Conservation (phyloP, 2,797 vertebrate species). For the Melanotaenia nigrans region DNA sequence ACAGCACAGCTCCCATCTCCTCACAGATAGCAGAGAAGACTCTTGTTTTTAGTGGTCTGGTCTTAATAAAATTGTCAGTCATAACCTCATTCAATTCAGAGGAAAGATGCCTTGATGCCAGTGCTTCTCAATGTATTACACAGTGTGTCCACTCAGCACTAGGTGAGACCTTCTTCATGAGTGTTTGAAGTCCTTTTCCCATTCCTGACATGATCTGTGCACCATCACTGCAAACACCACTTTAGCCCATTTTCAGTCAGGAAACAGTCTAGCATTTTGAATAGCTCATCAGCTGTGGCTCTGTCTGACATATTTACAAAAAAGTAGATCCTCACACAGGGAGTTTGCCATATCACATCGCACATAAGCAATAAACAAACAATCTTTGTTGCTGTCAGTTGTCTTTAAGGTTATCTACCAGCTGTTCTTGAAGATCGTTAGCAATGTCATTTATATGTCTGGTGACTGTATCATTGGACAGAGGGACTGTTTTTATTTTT, state of each 20-base stretch:
- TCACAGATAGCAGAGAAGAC: no score
- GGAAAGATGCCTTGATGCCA: no score
- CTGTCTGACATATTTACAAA: slow-evolving; percentile 31
- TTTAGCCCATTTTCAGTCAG: slow-evolving; percentile 14
- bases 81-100: no score
- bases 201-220: slow-evolving; percentile 1
- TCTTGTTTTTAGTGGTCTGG: no score
- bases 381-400: slow-evolving; percentile 25
- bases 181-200: slow-evolving; percentile 7
- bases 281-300: slow-evolving; percentile 23
- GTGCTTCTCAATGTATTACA: no score
- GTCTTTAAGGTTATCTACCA: slow-evolving; percentile 27
- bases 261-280: slow-evolving; percentile 28
- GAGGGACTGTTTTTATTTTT: slow-evolving; percentile 28
- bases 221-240: slow-evolving; percentile 18
- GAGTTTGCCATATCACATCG: slow-evolving; percentile 16
- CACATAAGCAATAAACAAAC: slow-evolving; percentile 12
- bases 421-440: slow-evolving; percentile 19
- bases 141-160: no score
- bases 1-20: no score
- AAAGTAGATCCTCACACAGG: slow-evolving; percentile 38
- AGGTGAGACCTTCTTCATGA: background rate
- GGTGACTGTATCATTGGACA: slow-evolving; percentile 23
- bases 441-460: slow-evolving; percentile 18
- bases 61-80: no score